Base-by-base conservation (phyloP, 2,797 vertebrate genomes). In the Rhyacichthys aspro region DNA sequence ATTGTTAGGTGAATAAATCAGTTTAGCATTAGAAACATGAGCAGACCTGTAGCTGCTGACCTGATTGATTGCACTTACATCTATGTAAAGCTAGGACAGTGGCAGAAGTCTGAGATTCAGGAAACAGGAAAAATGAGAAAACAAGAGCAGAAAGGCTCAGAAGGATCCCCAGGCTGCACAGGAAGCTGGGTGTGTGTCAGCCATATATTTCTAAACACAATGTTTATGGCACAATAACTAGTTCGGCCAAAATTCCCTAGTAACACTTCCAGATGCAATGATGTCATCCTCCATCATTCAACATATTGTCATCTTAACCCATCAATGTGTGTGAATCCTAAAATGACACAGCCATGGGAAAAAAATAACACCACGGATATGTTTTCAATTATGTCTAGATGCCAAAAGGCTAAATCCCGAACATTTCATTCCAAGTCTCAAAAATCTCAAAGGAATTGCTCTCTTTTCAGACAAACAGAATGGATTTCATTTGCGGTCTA, bases 121-220 rank as follows among this genome's bases (percentile, higher is more conserved):
- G 58, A 54, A 70, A 62, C 17, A 28, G 23, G 3, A 66, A 38
- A 49, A 75, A 43, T 19, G 18, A 43, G 71, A 65, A 55, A 65
- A 72, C 28, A 52, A 74, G 70, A 77, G 17, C 55, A 54, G 62
- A 43, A 67, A 52, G 72, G 86, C 77, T 84, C 88, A 46, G 80
- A 82, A 90, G 92, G 92, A 82, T 91, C 91, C 84, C 88, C 65
- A 43, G 92, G 91, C 88, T 83, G 76, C 74, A 68, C 43, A 60
- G 92, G 87, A 86, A 90, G 85, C 76, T 63, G 86, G 88, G 87
- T 90, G 72, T 72, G 69, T 77, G 78, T 65, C 65, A 53, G 74
- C 82, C 79, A 86, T 77, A 85, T 86, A 83, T 87, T 77, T 76
- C 66, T 60, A 16, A 68, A 48, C 58, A 67, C 65, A 71, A 63